Conservation (phyloP, 2,797 vertebrate species). For the Darevskia nairensis region DNA sequence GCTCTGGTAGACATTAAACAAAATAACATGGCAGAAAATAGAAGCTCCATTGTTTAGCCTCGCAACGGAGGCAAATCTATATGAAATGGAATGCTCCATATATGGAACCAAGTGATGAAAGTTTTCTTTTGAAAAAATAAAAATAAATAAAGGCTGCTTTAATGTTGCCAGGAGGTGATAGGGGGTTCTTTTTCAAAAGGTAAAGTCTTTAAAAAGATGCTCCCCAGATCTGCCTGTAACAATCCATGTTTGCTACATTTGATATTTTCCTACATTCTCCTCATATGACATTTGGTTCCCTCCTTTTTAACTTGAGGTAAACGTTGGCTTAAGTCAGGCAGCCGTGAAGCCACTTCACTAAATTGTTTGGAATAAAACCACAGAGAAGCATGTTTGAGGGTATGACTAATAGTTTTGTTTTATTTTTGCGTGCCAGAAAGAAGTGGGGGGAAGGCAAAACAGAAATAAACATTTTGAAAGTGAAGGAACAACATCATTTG, state of each 20-base stretch:
- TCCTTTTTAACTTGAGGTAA: conserved; percentile 48
- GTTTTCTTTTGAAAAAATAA: background rate
- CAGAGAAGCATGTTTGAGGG: conserved; percentile 35
- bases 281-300: conserved; percentile 58
- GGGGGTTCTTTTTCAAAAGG: background rate
- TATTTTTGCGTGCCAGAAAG: conserved; percentile 39
- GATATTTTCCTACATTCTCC: conserved; percentile 48
- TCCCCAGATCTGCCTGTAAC: conserved; percentile 37
- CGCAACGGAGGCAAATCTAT: conserved; percentile 75
- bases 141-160: conserved; percentile 5
- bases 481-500: background rate
- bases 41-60: conserved; percentile 77
- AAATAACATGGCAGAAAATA: conserved; percentile 76
- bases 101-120: conserved; percentile 51
- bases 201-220: conserved; percentile 39
- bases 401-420: conserved; percentile 44
- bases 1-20: conserved; percentile 70
- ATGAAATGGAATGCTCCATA: conserved; percentile 71
- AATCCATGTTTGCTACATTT: conserved; percentile 31
- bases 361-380: conserved; percentile 71
- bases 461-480: background rate
- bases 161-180: conserved; percentile 30
- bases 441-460: conserved; percentile 34
- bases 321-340: conserved; percentile 56
- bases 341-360: conserved; percentile 48